These are phyloP conservation scores for Brachionus sp. DNA, from an alignment of 1,140 invertebrate genomes.

Conservation along the genomic window DNA sequence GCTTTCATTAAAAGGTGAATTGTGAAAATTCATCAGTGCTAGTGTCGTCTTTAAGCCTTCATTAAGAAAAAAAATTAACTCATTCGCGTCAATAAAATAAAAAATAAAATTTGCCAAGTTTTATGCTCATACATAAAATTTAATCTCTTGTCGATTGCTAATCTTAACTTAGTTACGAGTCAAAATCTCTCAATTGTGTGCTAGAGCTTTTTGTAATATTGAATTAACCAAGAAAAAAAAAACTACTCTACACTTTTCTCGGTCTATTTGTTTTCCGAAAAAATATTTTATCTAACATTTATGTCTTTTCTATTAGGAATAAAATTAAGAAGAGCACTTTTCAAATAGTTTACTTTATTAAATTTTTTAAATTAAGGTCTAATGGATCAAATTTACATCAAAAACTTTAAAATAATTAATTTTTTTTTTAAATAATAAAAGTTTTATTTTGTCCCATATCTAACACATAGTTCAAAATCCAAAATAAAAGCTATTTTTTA, in stretches of 20 bases:
- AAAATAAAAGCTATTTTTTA: neutral
- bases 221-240: neutral
- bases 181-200: neutral
- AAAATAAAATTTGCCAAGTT: neutral
- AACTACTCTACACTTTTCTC: neutral
- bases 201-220: neutral
- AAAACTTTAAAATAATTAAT: no score
- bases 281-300: neutral
- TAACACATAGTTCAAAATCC: neutral
- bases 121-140: neutral
- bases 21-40: neutral
- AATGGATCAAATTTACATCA: no score
- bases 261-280: neutral
- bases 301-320: no score
- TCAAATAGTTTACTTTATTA: no score
- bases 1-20: neutral
- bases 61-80: no score
- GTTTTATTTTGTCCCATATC: neutral
- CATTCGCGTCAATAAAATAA: neutral
- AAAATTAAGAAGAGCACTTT: no score
- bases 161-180: constrained; percentile 17
- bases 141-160: neutral
- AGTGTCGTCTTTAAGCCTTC: neutral
- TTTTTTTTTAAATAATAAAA: no score
- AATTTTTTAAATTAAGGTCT: no score